A percentile compares a stretch with the other conserved stretches of the same genome.
phyloP scores from a whole-genome alignment of 2,797 vertebrate genomes.

The Ctenopoma multispine region DNA sequence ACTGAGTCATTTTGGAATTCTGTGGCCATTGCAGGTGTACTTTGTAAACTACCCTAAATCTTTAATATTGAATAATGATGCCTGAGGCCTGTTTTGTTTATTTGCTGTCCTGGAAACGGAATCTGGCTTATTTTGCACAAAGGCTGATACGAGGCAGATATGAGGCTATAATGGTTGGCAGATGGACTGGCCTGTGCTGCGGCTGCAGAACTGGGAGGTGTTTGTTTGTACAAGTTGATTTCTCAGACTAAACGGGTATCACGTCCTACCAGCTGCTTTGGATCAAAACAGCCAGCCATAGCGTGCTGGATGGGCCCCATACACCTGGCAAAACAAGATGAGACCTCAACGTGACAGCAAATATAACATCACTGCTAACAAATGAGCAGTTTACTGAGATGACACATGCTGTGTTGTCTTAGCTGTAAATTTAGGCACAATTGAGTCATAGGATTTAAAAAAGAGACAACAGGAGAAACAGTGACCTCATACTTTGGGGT shows the following conservation, averaged over 20 bases:
- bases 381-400: conserved; percentile 80
- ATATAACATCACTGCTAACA: conserved; percentile 82
- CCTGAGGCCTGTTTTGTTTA: conserved; percentile 84
- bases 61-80: conserved; percentile 85
- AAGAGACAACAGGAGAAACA: conserved; percentile 39
- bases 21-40: conserved; percentile 63
- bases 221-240: conserved; percentile 96
- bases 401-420: conserved; percentile 72
- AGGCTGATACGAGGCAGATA: conserved; percentile 79
- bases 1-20: conserved; percentile 28
- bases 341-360: conserved; percentile 80
- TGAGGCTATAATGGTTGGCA: conserved; percentile 90
- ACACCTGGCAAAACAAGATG: conserved; percentile 97
- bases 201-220: conserved; percentile 81
- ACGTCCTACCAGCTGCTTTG: conserved; percentile 89
- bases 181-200: conserved; percentile 83
- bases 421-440: conserved; percentile 56
- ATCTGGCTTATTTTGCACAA: conserved; percentile 80
- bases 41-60: conserved; percentile 56
- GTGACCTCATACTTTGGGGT: conserved; percentile 55
- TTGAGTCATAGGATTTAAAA: conserved; percentile 14
- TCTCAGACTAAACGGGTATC: conserved; percentile 91
- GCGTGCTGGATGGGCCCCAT: conserved; percentile 56
- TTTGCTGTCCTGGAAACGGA: conserved; percentile 89
- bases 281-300: conserved; percentile 84